Conservation (phyloP, 2,797 vertebrate genomes). For the Typhlichthys subterraneus region DNA sequence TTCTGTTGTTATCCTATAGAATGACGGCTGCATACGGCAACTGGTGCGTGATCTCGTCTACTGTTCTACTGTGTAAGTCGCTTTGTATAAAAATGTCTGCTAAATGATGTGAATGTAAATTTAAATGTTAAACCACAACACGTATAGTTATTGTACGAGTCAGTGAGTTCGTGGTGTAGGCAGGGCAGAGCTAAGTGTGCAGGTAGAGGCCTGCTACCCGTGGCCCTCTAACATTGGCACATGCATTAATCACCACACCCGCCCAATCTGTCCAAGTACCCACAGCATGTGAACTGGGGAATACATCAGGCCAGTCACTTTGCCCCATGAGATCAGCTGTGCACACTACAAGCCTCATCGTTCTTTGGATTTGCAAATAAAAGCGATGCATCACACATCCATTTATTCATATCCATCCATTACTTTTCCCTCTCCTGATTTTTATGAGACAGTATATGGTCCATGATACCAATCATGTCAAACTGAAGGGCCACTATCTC, state of each 20-base stretch:
- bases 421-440: neutral
- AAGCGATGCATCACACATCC: neutral
- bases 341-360: conserved; percentile 4
- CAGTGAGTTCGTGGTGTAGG: conserved; percentile 27
- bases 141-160: conserved; percentile 17
- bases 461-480: conserved; percentile 8
- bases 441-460: conserved; percentile 3
- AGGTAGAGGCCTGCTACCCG: conserved; percentile 8
- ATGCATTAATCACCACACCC: conserved; percentile 60
- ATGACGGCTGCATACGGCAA: no score
- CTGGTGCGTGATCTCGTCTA: no score
- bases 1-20: no score
- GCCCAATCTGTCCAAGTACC: conserved; percentile 59
- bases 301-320: conserved; percentile 30
- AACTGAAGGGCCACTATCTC: neutral
- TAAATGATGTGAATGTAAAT: no score
- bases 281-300: conserved; percentile 62
- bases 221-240: conserved; percentile 36
- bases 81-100: no score
- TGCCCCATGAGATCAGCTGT: conserved; percentile 34
- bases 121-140: conserved; percentile 7
- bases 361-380: neutral
- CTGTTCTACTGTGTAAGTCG: no score
- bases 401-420: neutral
- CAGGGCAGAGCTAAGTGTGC: conserved; percentile 28